Percentiles rank a stretch among this genome's conserved stretches.
Evolutionary conservation across 2,113 vertebrate species (phyloP).

Genomic region (Vireo altiloquus): DNA sequence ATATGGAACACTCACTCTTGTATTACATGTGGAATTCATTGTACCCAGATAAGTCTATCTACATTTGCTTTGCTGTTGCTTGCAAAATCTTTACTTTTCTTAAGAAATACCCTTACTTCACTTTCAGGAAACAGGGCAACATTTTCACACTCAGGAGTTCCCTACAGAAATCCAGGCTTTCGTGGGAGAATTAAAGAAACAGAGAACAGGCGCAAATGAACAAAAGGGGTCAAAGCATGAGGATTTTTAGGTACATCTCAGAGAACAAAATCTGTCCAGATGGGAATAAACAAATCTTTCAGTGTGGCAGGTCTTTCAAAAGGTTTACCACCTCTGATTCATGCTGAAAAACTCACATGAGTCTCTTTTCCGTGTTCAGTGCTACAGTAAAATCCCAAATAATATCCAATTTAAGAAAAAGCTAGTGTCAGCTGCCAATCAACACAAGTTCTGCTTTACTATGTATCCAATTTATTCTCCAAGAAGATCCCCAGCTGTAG

Average conservation of each 20-base stretch:
- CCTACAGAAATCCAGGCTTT: background rate
- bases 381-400: background rate
- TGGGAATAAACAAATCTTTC: background rate
- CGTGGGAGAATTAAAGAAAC: background rate
- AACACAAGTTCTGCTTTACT: background rate
- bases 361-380: background rate
- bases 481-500: background rate
- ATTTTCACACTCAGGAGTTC: background rate
- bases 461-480: background rate
- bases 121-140: background rate
- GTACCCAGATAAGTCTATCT: background rate
- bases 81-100: background rate
- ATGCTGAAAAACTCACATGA: rapidly evolving
- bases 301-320: background rate
- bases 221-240: background rate
- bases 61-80: background rate
- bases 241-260: background rate
- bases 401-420: background rate
- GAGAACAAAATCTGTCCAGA: background rate
- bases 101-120: background rate
- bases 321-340: background rate
- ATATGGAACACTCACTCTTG: background rate
- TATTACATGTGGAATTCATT: background rate
- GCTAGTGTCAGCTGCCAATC: background rate
- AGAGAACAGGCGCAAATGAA: background rate